phyloP scores from a whole-genome alignment of 1,140 invertebrate species.

The Sitophilus oryzae region DNA sequence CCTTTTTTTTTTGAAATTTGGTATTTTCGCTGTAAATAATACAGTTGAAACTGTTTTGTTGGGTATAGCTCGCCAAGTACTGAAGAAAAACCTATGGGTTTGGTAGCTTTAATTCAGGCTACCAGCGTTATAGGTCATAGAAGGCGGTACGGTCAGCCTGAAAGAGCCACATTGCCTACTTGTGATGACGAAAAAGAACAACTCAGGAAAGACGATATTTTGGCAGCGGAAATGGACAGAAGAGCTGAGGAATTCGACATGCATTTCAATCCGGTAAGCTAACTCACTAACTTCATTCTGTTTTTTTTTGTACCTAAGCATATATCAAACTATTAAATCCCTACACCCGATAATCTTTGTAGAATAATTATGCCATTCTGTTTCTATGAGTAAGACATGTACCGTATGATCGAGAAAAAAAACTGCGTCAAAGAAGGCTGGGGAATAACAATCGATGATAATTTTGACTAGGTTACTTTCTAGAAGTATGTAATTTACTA shows the following conservation, averaged over 20 bases:
- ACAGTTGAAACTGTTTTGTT: too few relatives aligned
- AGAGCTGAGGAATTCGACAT: constrained; percentile 62
- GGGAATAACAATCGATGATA: too few relatives aligned
- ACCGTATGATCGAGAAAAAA: too few relatives aligned
- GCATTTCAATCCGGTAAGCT: constrained; percentile 66
- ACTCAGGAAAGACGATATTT: constrained; percentile 52
- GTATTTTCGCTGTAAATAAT: neutral
- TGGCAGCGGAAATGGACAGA: constrained; percentile 60
- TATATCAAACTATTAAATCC: constrained; percentile 2
- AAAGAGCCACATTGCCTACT: constrained; percentile 59
- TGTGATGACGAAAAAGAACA: constrained; percentile 54
- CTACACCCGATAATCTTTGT: too few relatives aligned
- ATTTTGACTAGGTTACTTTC: too few relatives aligned
- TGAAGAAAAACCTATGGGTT: constrained; percentile 80
- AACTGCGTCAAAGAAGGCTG: too few relatives aligned
- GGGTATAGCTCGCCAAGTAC: constrained; percentile 72
- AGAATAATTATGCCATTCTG: too few relatives aligned
- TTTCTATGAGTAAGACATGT: too few relatives aligned
- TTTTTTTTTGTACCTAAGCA: neutral
- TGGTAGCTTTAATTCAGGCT: constrained; percentile 83
- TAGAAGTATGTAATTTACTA: too few relatives aligned
- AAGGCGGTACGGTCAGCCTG: constrained; percentile 49
- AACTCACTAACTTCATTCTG: neutral
- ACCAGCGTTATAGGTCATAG: constrained; percentile 77
- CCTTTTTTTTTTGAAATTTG: neutral